A percentile compares a stretch with the other conserved stretches of the same genome.
phyloP scores from a whole-genome alignment of 2,888 invertebrate genomes.

The Melanargia galathea region DNA sequence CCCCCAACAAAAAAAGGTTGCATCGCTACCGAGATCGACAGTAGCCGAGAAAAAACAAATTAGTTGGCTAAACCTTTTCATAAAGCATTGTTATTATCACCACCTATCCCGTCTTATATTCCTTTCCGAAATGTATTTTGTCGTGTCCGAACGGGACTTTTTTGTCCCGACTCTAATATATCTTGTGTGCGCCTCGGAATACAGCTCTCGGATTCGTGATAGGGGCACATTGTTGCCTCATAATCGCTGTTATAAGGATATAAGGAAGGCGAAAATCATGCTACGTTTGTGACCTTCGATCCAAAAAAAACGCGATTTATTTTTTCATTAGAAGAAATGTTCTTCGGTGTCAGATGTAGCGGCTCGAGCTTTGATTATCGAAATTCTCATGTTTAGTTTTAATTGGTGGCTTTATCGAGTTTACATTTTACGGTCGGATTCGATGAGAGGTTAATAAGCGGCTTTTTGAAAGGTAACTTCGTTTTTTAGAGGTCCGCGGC shows the following conservation, averaged over 20 bases:
- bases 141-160: constrained; percentile 50
- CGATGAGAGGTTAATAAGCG: constrained; percentile 83
- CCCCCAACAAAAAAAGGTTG: constrained; percentile 76
- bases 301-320: constrained; percentile 77
- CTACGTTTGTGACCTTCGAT: constrained; percentile 75
- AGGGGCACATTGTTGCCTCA: constrained; percentile 48
- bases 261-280: constrained; percentile 80
- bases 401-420: constrained; percentile 83
- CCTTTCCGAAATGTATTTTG: constrained; percentile 52
- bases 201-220: constrained; percentile 39
- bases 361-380: constrained; percentile 80
- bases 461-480: constrained; percentile 79
- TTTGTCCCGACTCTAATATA: constrained; percentile 47
- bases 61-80: constrained; percentile 82
- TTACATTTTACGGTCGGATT: constrained; percentile 82
- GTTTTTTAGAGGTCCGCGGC: constrained; percentile 75
- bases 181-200: constrained; percentile 66
- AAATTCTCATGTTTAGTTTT: constrained; percentile 82
- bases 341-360: constrained; percentile 79
- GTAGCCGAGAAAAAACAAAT: constrained; percentile 82
- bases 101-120: constrained; percentile 71
- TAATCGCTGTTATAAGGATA: constrained; percentile 67
- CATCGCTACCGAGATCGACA: constrained; percentile 81
- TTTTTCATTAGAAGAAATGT: constrained; percentile 70
- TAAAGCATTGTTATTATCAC: constrained; percentile 80